phyloP scores from a whole-genome alignment of 2,888 invertebrate genomes.

The Dolomedes plantarius region DNA sequence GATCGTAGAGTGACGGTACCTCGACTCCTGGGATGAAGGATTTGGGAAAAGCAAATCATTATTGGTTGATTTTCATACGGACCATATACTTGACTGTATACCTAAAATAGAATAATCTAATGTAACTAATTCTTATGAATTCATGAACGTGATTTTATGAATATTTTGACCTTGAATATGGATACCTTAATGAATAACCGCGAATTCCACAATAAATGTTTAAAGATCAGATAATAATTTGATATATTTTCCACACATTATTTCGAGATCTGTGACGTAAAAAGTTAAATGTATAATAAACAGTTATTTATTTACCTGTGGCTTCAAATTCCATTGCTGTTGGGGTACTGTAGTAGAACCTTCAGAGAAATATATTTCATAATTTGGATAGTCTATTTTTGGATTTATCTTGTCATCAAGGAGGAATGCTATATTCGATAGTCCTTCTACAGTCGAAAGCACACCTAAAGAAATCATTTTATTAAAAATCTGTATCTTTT shows the following conservation, averaged over 20 bases:
- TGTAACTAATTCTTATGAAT: no score
- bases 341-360: not conserved
- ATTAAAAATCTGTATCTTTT: no score
- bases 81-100: not conserved
- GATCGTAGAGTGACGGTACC: not conserved
- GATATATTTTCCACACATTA: no score
- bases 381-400: not conserved
- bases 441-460: not conserved
- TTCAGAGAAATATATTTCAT: not conserved
- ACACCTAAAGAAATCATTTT: not conserved
- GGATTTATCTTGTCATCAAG: not conserved
- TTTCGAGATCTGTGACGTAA: no score
- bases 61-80: not conserved
- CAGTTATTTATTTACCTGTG: not conserved
- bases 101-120: not conserved
- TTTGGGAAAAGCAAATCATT: not conserved
- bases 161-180: no score
- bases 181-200: no score
- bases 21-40: not conserved
- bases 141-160: no score
- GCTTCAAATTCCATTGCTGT: not conserved
- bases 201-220: no score
- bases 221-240: no score
- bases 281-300: no score
- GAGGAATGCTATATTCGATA: not conserved